Evolutionary conservation across 2,113 vertebrate genomes (phyloP), one percentile per base, ranked within the genome.

Genomic region (Aptenodytes patagonicus): DNA sequence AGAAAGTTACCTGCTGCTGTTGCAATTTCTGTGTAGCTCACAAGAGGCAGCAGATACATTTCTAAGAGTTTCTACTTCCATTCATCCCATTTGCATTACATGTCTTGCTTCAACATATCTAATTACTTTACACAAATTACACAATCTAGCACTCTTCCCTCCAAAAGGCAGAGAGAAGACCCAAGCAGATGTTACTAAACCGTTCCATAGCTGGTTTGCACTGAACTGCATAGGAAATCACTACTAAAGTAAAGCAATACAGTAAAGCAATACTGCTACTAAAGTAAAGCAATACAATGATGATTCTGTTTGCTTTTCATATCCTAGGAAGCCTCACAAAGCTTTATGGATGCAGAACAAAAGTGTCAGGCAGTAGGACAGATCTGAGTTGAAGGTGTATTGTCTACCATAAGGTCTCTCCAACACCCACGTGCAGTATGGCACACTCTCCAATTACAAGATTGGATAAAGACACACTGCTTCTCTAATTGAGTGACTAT

Each of bases 1-100:
- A 70, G 55, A 66, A 85, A 36, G 31, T 25, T 58, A 68, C 11
- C 68, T 73, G 55, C 68, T 73, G 55, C 75, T 80, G 16, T 10
- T 96, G 95, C 87, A 95, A 5, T 97, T 90, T 90, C 87, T 86
- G 62, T 11, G 17, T 38, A 44, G 78, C 70, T 95, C 95, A 94
- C 93, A 79, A 89, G 95, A 90, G 96, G 95, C 95, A 96, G 95
- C 93, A 97, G 78, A 95, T 85, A 82, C 93, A 83, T 83, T 95
- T 88, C 78, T 58, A 79, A 90, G 69, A 84, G 38, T 70, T 95
- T 46, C 87, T 72, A 24, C 32, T 66, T 61, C 60, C 61, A 89
- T 68, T 95, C 86, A 61, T 32, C 5, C 66, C 3, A 20, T 82
- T 86, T 72, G 61, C 11, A 9, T 70, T n/a, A 15, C 4, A 17